phyloP scores from a whole-genome alignment of 2,888 invertebrate genomes.

The Iselma pallidipennis region DNA sequence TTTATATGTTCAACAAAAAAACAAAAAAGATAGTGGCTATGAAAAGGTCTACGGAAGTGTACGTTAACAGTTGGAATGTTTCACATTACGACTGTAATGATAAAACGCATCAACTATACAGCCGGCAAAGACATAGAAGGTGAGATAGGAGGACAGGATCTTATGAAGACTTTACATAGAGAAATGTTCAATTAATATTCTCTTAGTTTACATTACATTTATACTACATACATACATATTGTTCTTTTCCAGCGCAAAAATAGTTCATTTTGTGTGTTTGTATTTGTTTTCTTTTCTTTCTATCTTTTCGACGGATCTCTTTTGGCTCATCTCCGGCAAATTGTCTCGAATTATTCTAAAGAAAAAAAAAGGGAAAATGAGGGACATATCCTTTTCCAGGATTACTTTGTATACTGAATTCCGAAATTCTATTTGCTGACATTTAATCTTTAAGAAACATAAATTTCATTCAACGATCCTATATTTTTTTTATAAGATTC shows the following conservation, averaged over 20 bases:
- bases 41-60: constrained; percentile 25
- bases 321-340: constrained; percentile 22
- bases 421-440: constrained; percentile 23
- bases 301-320: constrained; percentile 16
- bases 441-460: constrained; percentile 23
- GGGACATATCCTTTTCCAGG: constrained; percentile 27
- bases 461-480: constrained; percentile 19
- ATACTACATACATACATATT: no score
- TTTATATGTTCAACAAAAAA: background rate
- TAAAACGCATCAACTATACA: constrained; percentile 17
- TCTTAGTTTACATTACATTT: constrained; percentile 21
- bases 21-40: constrained; percentile 4
- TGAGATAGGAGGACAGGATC: constrained; percentile 15
- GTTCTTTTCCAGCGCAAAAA: constrained; percentile 18
- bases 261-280: constrained; percentile 17
- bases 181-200: constrained; percentile 28
- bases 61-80: constrained; percentile 18
- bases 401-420: constrained; percentile 27
- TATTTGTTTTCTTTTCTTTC: constrained; percentile 1
- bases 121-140: constrained; percentile 15
- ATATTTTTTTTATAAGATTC: constrained; percentile 6
- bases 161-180: constrained; percentile 14
- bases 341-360: constrained; percentile 26
- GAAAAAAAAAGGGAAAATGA: constrained; percentile 24
- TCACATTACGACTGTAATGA: constrained; percentile 21